Conservation (phyloP, 2,888 invertebrate species). For the Tethea ocularis region DNA sequence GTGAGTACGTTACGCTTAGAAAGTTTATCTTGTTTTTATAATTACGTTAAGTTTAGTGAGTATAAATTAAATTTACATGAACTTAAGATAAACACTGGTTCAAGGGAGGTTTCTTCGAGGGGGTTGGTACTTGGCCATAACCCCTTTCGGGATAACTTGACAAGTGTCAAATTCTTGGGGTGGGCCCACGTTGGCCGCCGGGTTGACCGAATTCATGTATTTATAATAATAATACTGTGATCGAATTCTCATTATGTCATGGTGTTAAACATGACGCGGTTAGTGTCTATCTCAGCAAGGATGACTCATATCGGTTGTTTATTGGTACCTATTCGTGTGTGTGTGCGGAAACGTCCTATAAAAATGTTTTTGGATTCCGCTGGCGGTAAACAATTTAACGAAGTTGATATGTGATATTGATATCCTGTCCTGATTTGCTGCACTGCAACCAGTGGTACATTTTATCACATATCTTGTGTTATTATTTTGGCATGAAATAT, state of each 20-base stretch:
- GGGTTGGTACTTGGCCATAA: slow-evolving; percentile 60
- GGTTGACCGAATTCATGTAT: slow-evolving; percentile 37
- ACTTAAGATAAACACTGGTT: slow-evolving; percentile 33
- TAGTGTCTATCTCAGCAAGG: slow-evolving; percentile 70
- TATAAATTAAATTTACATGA: slow-evolving; percentile 35
- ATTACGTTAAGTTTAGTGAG: slow-evolving; percentile 55
- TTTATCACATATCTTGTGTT: slow-evolving; percentile 14
- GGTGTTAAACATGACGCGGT: slow-evolving; percentile 59
- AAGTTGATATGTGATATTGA: slow-evolving; percentile 41
- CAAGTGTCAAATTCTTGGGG: slow-evolving; percentile 79
- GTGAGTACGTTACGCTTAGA: slow-evolving; percentile 89
- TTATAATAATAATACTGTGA: slow-evolving; percentile 32
- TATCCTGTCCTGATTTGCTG: slow-evolving; percentile 20
- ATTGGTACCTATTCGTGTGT: slow-evolving; percentile 57
- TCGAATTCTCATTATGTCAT: slow-evolving; percentile 47
- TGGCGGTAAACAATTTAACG: slow-evolving; percentile 62
- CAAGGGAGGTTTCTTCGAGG: slow-evolving; percentile 39
- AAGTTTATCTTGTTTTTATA: slow-evolving; percentile 76
- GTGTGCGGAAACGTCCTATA: slow-evolving; percentile 73
- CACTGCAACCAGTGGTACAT: slow-evolving; percentile 24
- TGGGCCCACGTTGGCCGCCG: slow-evolving; percentile 80
- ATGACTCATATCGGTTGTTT: slow-evolving; percentile 76
- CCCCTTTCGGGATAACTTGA: slow-evolving; percentile 70
- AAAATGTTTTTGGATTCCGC: slow-evolving; percentile 68
- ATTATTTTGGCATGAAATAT: slow-evolving; percentile 14